Conservation (phyloP, 2,113 vertebrate species). For the Corvus moneduloides region DNA sequence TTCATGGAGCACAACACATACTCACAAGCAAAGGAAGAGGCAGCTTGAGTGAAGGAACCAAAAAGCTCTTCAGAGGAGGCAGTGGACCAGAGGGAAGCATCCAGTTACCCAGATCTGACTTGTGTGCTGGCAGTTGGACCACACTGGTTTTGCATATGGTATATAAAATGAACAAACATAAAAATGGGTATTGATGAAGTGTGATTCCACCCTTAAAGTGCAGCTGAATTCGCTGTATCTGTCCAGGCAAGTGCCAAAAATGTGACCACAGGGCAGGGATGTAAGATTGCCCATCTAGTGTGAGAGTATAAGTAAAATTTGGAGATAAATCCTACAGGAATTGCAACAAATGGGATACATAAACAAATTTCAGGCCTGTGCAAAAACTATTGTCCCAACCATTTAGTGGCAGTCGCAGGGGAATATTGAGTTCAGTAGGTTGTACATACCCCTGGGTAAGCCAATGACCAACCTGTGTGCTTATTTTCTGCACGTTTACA, state of each 20-base stretch:
- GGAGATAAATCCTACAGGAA: not conserved
- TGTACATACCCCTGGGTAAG: fast-evolving
- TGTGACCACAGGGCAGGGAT: not conserved
- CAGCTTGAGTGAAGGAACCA: not conserved
- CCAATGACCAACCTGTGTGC: not conserved
- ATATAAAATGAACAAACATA: not conserved
- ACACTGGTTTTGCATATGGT: not conserved
- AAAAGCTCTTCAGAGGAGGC: not conserved
- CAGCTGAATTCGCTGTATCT: not conserved
- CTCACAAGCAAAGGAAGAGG: not conserved
- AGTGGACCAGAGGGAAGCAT: not conserved
- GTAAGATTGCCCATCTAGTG: not conserved
- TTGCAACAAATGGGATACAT: not conserved
- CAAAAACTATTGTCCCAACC: not conserved
- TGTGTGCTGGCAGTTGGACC: not conserved
- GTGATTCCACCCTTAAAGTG: not conserved
- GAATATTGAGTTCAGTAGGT: not conserved
- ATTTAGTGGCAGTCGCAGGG: not conserved
- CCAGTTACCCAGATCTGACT: not conserved
- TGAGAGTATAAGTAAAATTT: not conserved
- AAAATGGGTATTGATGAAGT: slow-evolving; percentile 36
- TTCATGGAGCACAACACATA: not conserved
- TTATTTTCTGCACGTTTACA: not conserved
- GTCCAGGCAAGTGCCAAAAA: not conserved
- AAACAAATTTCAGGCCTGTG: not conserved